Percentiles rank a stretch among this genome's conserved stretches.
Evolutionary conservation across 2,888 invertebrate genomes (phyloP).

Genomic region (Adelognathus sp.): DNA sequence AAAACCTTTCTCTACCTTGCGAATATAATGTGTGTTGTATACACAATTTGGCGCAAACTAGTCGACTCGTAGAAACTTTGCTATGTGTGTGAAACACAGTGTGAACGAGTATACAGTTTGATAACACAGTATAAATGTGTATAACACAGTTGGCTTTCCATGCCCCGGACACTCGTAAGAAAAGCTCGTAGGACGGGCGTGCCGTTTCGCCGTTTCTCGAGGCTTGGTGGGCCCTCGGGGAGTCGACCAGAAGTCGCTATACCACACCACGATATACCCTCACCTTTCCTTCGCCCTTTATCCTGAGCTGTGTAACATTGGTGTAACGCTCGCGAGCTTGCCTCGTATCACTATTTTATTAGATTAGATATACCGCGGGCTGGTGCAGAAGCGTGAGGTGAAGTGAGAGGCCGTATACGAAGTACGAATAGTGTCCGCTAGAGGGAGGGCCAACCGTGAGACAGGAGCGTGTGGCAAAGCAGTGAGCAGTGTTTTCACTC

Average conservation of each 20-base stretch:
- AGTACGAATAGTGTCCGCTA: constrained; percentile 6
- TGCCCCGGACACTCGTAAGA: constrained; percentile 48
- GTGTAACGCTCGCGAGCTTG: constrained; percentile 19
- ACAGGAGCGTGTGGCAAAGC: constrained; percentile 30
- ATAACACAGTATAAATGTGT: background rate
- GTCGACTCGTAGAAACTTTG: constrained; percentile 32
- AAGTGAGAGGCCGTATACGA: background rate
- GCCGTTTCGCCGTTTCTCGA: constrained; percentile 32
- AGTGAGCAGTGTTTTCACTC: constrained; percentile 22
- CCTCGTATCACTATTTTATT: constrained; percentile 68
- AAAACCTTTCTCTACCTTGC: background rate
- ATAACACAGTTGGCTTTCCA: background rate
- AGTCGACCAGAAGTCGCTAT: constrained; percentile 9
- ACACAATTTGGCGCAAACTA: constrained; percentile 26
- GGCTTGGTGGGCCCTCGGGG: constrained; percentile 6
- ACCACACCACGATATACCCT: too few species aligned
- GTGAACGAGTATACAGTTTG: background rate
- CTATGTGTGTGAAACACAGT: constrained; percentile 11
- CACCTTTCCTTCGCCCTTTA: background rate
- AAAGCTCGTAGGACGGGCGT: constrained; percentile 34
- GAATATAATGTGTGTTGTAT: constrained; percentile 7
- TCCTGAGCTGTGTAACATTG: constrained; percentile 4
- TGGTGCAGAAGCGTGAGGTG: constrained; percentile 2
- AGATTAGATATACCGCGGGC: constrained; percentile 65
- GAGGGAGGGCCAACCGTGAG: constrained; percentile 19